These are phyloP conservation scores for Synanthedon andrenaeformis DNA, from an alignment of 2,888 invertebrate genomes.

Conservation along the genomic window DNA sequence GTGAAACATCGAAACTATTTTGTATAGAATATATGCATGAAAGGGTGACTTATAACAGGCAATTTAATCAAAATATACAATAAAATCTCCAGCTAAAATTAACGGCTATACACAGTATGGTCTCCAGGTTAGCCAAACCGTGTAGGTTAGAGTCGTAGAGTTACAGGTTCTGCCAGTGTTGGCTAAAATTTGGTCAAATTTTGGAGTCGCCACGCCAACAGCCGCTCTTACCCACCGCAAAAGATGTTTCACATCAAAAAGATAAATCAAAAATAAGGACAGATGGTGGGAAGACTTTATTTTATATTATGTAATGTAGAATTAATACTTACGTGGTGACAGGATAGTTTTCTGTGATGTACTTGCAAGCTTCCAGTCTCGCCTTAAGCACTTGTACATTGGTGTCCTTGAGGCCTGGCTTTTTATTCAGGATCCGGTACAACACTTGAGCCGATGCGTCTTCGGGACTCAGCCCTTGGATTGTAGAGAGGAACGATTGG, in stretches of 20 bases:
- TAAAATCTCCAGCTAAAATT: not conserved
- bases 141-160: no score
- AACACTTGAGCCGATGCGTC: constrained; percentile 81
- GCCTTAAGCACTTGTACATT: constrained; percentile 92
- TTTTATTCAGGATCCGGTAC: constrained; percentile 79
- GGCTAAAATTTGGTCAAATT: no score
- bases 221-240: no score
- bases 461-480: constrained; percentile 72
- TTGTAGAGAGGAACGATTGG: constrained; percentile 75
- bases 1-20: no score
- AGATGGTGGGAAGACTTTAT: no score
- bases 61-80: not conserved
- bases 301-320: no score
- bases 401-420: constrained; percentile 90
- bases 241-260: no score
- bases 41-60: not conserved
- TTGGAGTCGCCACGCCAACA: no score
- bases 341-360: constrained; percentile 80
- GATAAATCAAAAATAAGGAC: not conserved
- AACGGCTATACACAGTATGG: no score
- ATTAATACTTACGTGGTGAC: constrained; percentile 71
- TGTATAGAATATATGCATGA: not conserved
- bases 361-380: constrained; percentile 82
- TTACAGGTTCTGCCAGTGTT: no score
- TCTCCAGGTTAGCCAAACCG: no score